Percentiles rank a stretch among this genome's conserved stretches.
phyloP scores from a whole-genome alignment of 2,888 invertebrate species.

The Pyrrhia umbra region DNA sequence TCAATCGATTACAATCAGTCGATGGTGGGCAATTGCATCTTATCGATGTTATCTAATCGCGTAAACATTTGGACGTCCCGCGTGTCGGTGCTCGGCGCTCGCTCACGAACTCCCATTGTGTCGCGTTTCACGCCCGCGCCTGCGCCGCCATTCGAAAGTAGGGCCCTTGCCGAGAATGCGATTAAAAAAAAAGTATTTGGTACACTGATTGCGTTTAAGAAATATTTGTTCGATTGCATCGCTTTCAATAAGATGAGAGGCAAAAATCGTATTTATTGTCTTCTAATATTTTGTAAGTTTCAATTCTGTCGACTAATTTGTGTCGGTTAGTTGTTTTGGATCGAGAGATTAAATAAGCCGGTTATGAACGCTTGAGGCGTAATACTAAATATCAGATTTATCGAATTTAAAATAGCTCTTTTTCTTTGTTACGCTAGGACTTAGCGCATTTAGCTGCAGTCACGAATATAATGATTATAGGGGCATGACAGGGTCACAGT shows the following conservation, averaged over 20 bases:
- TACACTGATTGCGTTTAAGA: slow-evolving; percentile 69
- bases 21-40: slow-evolving; percentile 72
- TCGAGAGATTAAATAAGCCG: slow-evolving; percentile 35
- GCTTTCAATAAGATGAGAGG: slow-evolving; percentile 29
- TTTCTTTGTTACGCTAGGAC: slow-evolving; percentile 11
- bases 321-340: slow-evolving; percentile 33
- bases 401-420: slow-evolving; percentile 19
- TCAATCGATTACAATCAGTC: slow-evolving; percentile 69
- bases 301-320: slow-evolving; percentile 35
- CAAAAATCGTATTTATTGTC: slow-evolving; percentile 17
- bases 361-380: slow-evolving; percentile 27
- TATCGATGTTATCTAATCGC: slow-evolving; percentile 79
- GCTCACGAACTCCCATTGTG: slow-evolving; percentile 81
- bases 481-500: neutral
- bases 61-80: slow-evolving; percentile 85
- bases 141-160: slow-evolving; percentile 73
- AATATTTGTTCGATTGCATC: slow-evolving; percentile 65
- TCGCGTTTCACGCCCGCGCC: slow-evolving; percentile 80
- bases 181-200: slow-evolving; percentile 69
- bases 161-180: slow-evolving; percentile 72
- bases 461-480: slow-evolving; percentile 4
- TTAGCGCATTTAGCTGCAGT: slow-evolving; percentile 7
- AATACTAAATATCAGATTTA: slow-evolving; percentile 25
- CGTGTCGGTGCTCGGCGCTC: slow-evolving; percentile 63
- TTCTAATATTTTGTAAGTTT: slow-evolving; percentile 40